These are phyloP conservation scores for Sinonovacula constricta DNA, from an alignment of 1,140 invertebrate species.

Conservation along the genomic window DNA sequence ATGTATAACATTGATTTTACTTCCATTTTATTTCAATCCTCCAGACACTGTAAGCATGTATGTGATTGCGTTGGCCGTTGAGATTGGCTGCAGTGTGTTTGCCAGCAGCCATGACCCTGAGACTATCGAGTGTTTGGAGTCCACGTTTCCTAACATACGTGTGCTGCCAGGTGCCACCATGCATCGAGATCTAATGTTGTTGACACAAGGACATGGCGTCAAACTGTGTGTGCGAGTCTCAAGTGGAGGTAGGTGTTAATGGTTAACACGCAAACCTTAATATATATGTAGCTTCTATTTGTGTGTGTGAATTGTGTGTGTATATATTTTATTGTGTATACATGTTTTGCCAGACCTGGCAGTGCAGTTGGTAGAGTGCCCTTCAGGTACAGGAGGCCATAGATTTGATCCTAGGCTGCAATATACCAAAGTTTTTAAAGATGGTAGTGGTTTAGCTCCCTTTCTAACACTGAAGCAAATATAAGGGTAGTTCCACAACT, in stretches of 20 bases:
- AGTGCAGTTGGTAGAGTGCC: too few species aligned
- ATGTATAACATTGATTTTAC: too few species aligned
- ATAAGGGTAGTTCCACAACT: too few species aligned
- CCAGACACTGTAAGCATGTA: constrained; percentile 25
- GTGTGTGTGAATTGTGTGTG: too few species aligned
- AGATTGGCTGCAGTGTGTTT: constrained; percentile 10
- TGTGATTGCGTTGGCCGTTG: neutral
- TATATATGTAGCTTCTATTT: neutral
- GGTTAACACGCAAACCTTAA: neutral
- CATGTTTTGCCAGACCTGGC: too few species aligned
- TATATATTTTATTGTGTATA: too few species aligned
- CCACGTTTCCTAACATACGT: constrained; percentile 15
- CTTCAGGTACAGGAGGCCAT: neutral
- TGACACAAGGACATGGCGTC: constrained; percentile 12
- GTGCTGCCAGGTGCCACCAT: neutral
- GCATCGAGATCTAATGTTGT: neutral
- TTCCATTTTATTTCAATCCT: too few species aligned
- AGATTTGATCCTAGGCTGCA: too few species aligned
- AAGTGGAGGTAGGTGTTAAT: constrained; percentile 21
- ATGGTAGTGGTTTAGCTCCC: too few species aligned
- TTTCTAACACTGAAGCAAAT: too few species aligned
- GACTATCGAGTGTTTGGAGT: constrained; percentile 5
- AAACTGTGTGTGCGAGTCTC: constrained; percentile 3
- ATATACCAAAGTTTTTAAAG: too few species aligned
- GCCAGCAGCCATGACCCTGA: constrained; percentile 20